phyloP scores from a whole-genome alignment of 2,888 invertebrate species.

The Pharmacophagus antenor region DNA sequence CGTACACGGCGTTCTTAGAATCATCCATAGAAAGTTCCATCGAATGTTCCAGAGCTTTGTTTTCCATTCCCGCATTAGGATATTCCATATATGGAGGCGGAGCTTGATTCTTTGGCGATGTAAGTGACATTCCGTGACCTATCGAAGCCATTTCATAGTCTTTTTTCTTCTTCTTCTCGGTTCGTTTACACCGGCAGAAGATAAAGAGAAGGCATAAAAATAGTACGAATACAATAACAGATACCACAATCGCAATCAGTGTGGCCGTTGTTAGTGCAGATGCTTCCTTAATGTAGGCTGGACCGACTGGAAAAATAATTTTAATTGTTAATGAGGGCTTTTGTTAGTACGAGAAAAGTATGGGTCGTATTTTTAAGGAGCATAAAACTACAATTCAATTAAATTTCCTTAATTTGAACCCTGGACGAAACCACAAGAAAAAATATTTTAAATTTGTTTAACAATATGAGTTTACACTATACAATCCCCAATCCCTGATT shows the following conservation, averaged over 20 bases:
- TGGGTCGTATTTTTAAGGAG: too few species aligned
- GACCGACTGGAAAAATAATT: conserved; percentile 84
- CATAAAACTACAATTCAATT: too few species aligned
- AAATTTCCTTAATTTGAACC: too few species aligned
- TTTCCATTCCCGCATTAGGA: conserved; percentile 91
- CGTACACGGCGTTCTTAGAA: conserved; percentile 91
- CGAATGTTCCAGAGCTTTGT: conserved; percentile 94
- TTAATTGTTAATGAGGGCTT: not conserved
- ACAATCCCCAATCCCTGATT: not conserved
- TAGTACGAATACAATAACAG: conserved; percentile 88
- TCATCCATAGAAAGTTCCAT: conserved; percentile 93
- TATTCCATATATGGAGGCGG: conserved; percentile 95
- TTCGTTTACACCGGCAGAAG: conserved; percentile 92
- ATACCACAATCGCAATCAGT: conserved; percentile 88
- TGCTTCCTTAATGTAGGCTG: conserved; percentile 89
- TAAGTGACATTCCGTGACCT: conserved; percentile 85
- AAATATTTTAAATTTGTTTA: too few species aligned
- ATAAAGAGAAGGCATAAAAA: conserved; percentile 88
- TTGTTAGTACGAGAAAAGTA: too few species aligned
- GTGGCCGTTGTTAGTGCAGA: conserved; percentile 89
- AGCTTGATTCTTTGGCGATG: conserved; percentile 86
- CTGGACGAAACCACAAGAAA: too few species aligned
- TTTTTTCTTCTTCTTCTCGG: conserved; percentile 92
- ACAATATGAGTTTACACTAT: too few species aligned
- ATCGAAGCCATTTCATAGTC: conserved; percentile 96